Base-by-base conservation (phyloP, 2,113 vertebrate species). In the Neoarius graeffei region DNA sequence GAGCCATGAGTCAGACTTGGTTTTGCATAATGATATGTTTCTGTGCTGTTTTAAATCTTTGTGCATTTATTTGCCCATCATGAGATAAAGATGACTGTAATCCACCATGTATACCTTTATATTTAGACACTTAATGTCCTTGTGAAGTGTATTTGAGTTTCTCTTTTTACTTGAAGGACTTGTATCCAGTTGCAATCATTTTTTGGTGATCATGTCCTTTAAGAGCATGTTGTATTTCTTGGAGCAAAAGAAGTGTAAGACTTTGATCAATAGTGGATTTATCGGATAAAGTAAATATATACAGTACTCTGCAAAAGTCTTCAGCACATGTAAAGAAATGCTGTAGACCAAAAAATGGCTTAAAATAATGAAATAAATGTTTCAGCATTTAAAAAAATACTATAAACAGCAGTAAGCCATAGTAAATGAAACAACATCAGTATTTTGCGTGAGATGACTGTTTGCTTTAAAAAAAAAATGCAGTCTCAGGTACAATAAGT, bases 1-100 rank as follows among this genome's bases (percentile, higher is more conserved):
- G 15, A 76, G n/a, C 35, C n/a, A 52, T 83, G 81, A 83, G 69
- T 76, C 56, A 87, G 69, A 48, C 35, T 76, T 74, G 81, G 56
- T 20, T 62, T 74, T 42, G 42, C 56, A 35, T 87, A 87, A 87
- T 87, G 56, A 87, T 35, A 83, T 25, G 35, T 50, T 62, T 60
- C 60, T 35, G 52, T 79, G 50, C 15, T 30, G n/a, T 80, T 86
- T 20, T 71, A 67, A 48, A 69, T 81, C n/a, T 69, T 57, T 23
- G 30, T 42, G 20, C 17, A 84, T 67, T 73, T 85, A 69, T 85
- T 85, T 85, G 66, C 66, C 57, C 80, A 82, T 82, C 35, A 62
- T 60, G 57, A 82, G 56, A 35, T 81, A 20, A 57, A 35, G 50
- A 35, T 42, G 80, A 50, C 50, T 69, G n/a, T 35, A 84, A n/a